Evolutionary conservation across 2,113 vertebrate species (phyloP), one percentile per base, ranked within the genome.

Genomic region (Varanus komodoensis): DNA sequence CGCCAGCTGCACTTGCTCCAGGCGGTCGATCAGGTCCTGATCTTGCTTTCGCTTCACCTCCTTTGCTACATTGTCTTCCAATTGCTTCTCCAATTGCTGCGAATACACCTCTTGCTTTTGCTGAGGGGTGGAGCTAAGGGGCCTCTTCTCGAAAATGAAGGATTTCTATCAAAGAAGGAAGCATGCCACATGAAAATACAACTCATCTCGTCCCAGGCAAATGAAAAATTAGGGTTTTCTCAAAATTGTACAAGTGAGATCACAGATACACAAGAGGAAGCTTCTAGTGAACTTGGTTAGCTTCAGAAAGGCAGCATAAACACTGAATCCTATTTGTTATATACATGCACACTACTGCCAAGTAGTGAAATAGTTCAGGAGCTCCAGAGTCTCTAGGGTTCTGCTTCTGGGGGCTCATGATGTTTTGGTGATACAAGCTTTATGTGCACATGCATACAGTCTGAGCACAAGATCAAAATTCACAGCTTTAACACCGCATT

Each of bases 131-230:
- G 97, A 93, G 48, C 97, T 98, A 74, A 96, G 87, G 0, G 97
- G 97, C 8, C 98, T 96, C 84, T 96, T 93, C 77, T 94, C 94
- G 90, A 98, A 98, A 79, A 98, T 94, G 82, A 95, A 98, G 0
- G 98, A 97, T 67, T 93, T 96, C 98, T 98, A 87, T 69, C 82
- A 93, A 94, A 67, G 34, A 94, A 93, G 92, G 64, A 91, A 19
- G 95, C 80, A 8, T 44, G 38, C 8, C 8, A 1, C 0, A 1
- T 29, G 29, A 69, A 32, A 29, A 8, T 38, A 23, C n/a, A 34
- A 9, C 19, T 21, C 19, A 11, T 11, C 23, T 4, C 9, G 17
- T 8, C 57, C 12, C 57, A 11, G 5, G 57, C 19, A n/a, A 52
- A 80, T 29, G 78, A 27, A 52, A 79, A 23, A 11, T 34, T 82